These are phyloP conservation scores for Coryphaenoides rupestris DNA, from an alignment of 2,113 vertebrate species.

Conservation along the genomic window DNA sequence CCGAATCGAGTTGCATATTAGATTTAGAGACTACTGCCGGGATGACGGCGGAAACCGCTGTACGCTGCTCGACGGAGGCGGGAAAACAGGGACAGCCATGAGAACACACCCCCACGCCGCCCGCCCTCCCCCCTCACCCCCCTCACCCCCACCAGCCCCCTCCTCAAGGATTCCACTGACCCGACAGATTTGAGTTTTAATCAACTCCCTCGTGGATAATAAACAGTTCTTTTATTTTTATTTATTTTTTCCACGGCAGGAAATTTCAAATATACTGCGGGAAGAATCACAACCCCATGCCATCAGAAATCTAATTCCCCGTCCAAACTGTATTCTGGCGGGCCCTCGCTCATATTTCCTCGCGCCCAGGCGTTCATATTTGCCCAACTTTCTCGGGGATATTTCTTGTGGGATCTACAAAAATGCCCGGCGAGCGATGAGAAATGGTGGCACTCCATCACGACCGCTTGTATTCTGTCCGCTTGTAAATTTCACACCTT, in stretches of 20 bases:
- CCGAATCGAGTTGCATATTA: constrained; percentile 62
- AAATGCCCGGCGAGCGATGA: constrained; percentile 71
- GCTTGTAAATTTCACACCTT: constrained; percentile 77
- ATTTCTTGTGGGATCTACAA: constrained; percentile 76
- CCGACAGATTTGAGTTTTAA: constrained; percentile 67
- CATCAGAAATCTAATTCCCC: constrained; percentile 74
- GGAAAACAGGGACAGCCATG: constrained; percentile 58
- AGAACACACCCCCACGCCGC: constrained; percentile 45
- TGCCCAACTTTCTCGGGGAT: constrained; percentile 71
- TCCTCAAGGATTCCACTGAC: constrained; percentile 67
- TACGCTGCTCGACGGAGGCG: constrained; percentile 53
- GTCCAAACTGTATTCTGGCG: constrained; percentile 69
- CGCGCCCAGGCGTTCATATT: constrained; percentile 66
- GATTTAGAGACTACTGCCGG: constrained; percentile 55
- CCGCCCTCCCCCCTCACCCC: too few species aligned
- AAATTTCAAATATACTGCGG: constrained; percentile 73
- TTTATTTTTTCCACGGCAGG: constrained; percentile 53
- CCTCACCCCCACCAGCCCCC: too few species aligned
- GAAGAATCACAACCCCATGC: constrained; percentile 69
- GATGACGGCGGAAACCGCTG: constrained; percentile 46
- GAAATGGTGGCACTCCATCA: constrained; percentile 73
- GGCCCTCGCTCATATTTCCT: constrained; percentile 72
- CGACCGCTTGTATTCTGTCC: constrained; percentile 70
- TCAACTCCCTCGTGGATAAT: constrained; percentile 69
- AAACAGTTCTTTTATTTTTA: constrained; percentile 56